phyloP scores from a whole-genome alignment of 2,888 invertebrate species.

The Crepidodera aurea region DNA sequence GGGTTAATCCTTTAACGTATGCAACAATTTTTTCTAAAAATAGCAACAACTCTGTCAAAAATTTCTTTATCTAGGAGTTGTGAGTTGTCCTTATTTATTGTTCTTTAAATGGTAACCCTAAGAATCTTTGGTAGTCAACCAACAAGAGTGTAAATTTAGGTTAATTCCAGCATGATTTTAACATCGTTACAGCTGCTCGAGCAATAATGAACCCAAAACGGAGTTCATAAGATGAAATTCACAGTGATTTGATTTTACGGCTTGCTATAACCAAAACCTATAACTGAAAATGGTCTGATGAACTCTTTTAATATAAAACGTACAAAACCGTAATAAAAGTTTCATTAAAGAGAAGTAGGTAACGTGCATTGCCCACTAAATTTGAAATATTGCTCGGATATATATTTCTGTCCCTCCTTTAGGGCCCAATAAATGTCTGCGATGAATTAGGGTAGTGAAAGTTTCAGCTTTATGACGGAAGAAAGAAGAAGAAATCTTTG shows the following conservation, averaged over 20 bases:
- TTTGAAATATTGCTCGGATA: conserved; percentile 27
- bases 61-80: no score
- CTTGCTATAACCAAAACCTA: conserved; percentile 5
- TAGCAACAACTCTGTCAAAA: no score
- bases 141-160: no score
- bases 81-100: no score
- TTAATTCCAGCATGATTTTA: no score
- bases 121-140: no score
- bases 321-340: conserved; percentile 31
- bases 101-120: no score
- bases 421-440: conserved; percentile 27
- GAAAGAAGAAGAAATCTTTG: conserved; percentile 4
- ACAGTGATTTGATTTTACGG: conserved; percentile 1
- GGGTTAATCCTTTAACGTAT: no score
- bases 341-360: conserved; percentile 31
- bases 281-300: conserved; percentile 10
- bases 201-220: no score
- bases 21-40: no score
- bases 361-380: conserved; percentile 25
- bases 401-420: conserved; percentile 26
- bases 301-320: conserved; percentile 19
- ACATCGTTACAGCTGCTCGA: no score
- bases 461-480: conserved; percentile 17
- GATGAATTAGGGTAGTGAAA: conserved; percentile 24
- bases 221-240: conserved; percentile 1